Evolutionary conservation across 2,113 vertebrate genomes (phyloP), one percentile per base, ranked within the genome.

Genomic region (Formicarius rufipectus): DNA sequence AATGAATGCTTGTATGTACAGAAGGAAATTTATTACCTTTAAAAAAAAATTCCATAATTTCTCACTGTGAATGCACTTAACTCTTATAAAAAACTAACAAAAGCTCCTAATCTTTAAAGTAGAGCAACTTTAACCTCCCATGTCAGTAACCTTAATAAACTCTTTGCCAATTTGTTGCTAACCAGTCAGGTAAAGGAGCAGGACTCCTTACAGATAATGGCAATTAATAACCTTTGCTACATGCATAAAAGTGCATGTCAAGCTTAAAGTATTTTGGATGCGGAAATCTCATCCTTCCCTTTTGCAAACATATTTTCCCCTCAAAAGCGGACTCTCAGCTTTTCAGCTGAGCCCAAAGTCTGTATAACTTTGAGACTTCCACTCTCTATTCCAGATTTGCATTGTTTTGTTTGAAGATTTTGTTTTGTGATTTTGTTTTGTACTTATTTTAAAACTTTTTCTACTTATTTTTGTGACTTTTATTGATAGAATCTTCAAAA

Each of bases 11-110:
- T 89, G 44, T 62, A 68, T 20, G 44, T 74, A 84, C 20, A 64
- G 79, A 88, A 87, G 64, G n/a, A 95, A 93, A 76, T 31, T 1
- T 74, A 9, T 88, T 82, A 47, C 37, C 49, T 84, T 85, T 76
- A 67, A 44, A 10, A 89, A 82, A 42, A 42, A 42, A 42, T 94
- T 92, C 42, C 37, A 63, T 90, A 95, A 94, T 90, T 91, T 78
- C 14, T 93, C 55, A 59, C 58, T 44, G 19, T 74, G 78, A 94
- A 83, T 11, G 64, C 58, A 62, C 12, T 84, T 95, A 92, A 80
- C 55, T 94, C 27, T 87, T 87, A 88, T 59, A 64, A 95, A 96
- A 96, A 93, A 50, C 22, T 81, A 62, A 90, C 35, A 63, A 86
- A 89, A 76, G 5, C 6, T 80, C 19, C 71, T 92, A 76, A 74